phyloP scores from a whole-genome alignment of 2,113 vertebrate species.

The Corapipo altera region DNA sequence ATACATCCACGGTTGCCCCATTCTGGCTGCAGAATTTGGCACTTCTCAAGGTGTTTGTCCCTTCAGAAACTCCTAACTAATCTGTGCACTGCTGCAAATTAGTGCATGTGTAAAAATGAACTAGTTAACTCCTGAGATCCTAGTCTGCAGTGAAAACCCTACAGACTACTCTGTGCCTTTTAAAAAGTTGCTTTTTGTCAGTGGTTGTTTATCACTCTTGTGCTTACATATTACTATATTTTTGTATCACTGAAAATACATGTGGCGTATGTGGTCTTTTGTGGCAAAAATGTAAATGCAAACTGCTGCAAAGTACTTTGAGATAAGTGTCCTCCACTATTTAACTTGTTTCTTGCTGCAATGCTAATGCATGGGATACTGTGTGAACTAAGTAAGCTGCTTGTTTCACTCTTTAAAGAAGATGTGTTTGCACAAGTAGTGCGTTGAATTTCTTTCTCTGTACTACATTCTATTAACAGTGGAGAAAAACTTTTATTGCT shows the following conservation, averaged over 20 bases:
- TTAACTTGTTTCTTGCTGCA: slow-evolving; percentile 1
- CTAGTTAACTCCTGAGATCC: background rate
- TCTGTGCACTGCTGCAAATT: background rate
- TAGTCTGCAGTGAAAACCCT: background rate
- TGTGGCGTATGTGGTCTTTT: background rate
- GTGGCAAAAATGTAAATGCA: background rate
- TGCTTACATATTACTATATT: background rate
- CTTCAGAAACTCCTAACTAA: background rate
- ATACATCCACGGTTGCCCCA: background rate
- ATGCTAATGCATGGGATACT: slow-evolving; percentile 53
- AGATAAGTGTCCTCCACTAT: background rate
- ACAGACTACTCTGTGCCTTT: background rate
- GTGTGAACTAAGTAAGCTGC: slow-evolving; percentile 7
- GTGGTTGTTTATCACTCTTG: background rate
- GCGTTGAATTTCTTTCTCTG: background rate
- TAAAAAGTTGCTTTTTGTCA: background rate
- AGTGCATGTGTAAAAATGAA: background rate
- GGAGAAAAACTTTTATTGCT: background rate
- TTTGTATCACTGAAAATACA: background rate
- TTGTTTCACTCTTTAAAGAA: background rate
- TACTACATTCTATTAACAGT: background rate
- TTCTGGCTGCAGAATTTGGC: background rate
- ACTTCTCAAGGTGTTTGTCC: background rate
- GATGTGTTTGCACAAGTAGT: background rate
- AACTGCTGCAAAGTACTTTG: background rate